Conservation (phyloP, 2,113 vertebrate genomes). For the Cervus canadensis region DNA sequence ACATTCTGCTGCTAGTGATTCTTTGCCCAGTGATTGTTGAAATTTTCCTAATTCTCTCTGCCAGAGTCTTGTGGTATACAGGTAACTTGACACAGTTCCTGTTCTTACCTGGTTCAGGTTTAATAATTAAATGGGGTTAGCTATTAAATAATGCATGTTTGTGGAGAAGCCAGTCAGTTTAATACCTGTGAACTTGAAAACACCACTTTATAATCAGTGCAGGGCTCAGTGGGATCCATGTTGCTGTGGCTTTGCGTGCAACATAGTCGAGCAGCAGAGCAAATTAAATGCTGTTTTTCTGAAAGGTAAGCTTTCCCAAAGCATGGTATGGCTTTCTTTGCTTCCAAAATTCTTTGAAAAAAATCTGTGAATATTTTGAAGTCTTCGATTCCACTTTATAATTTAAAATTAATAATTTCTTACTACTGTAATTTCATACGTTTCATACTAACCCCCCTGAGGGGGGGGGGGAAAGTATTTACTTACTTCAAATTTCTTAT, state of each 20-base stretch:
- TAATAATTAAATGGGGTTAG: slow-evolving; percentile 27
- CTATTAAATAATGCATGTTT: not conserved
- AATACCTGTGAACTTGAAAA: not conserved
- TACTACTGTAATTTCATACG: slow-evolving; percentile 67
- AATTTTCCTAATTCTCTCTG: not conserved
- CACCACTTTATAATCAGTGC: not conserved
- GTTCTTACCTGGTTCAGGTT: slow-evolving; percentile 3
- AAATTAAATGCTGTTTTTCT: not conserved
- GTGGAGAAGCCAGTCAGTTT: not conserved
- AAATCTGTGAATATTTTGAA: slow-evolving; percentile 49
- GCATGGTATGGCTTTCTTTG: not conserved
- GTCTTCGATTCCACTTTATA: slow-evolving; percentile 61
- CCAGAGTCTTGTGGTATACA: not conserved
- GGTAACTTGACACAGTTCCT: not conserved
- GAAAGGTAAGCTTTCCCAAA: slow-evolving; percentile 36
- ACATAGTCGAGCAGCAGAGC: not conserved
- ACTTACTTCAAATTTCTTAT: slow-evolving; percentile 54
- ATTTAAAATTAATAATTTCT: slow-evolving; percentile 71
- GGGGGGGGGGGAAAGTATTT: slow-evolving; percentile 3
- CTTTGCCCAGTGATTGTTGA: not conserved
- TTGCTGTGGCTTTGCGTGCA: not conserved
- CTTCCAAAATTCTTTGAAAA: slow-evolving; percentile 18
- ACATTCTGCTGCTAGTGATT: not conserved
- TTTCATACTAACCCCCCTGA: slow-evolving; percentile 54
- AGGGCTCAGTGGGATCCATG: not conserved